Percentiles rank a stretch among this genome's conserved stretches.
These are phyloP conservation scores for Drosophila murphyi DNA, from an alignment of 1,140 invertebrate genomes.

Conservation along the genomic window DNA sequence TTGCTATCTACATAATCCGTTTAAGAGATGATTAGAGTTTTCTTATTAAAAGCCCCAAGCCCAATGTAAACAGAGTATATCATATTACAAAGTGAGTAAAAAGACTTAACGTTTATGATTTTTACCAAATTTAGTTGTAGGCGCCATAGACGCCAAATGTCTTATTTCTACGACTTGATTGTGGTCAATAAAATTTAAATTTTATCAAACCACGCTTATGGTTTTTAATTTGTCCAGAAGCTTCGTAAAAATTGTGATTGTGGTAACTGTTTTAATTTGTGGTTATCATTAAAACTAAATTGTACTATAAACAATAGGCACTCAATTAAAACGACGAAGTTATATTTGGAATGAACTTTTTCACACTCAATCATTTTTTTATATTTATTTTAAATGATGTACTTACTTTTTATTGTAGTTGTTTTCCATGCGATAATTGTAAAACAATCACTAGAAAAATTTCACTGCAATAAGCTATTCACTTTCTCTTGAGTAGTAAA, in stretches of 20 bases:
- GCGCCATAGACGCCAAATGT: background rate
- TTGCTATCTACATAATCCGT: slow-evolving; percentile 15
- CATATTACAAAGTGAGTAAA: background rate
- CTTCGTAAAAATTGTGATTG: background rate
- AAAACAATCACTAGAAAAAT: slow-evolving; percentile 10
- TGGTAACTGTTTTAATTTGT: slow-evolving; percentile 15
- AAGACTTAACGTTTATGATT: background rate
- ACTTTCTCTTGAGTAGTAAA: slow-evolving; percentile 2
- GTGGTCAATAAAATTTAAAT: background rate
- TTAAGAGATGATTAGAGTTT: slow-evolving; percentile 5
- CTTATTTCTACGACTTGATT: background rate
- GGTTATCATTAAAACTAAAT: background rate
- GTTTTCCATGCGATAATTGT: background rate
- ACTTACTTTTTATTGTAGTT: slow-evolving; percentile 11
- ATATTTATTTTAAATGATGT: too few species aligned
- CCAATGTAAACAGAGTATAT: slow-evolving; percentile 11
- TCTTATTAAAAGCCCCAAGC: slow-evolving; percentile 57
- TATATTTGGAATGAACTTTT: background rate
- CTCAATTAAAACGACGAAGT: background rate
- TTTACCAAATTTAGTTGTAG: background rate
- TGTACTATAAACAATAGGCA: background rate
- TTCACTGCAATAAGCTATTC: slow-evolving; percentile 10
- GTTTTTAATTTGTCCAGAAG: background rate
- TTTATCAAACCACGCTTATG: background rate
- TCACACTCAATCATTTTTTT: too few species aligned